Evolutionary conservation across 1,140 invertebrate species (phyloP).

Genomic region (Bombus polaris): DNA sequence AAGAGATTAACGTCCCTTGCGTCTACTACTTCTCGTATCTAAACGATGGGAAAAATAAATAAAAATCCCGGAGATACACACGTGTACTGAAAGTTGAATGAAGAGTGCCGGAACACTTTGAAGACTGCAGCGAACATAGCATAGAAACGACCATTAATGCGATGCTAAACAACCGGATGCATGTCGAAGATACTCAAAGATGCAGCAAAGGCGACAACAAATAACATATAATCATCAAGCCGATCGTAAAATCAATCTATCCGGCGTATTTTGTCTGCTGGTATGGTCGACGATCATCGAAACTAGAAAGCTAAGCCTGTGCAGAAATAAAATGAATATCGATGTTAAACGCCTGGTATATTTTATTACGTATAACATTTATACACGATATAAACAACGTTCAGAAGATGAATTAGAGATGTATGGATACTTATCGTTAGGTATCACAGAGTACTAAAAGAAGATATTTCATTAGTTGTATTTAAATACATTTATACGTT

Average conservation of each 20-base stretch:
- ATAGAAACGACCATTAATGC: slow-evolving; percentile 1
- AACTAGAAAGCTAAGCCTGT: background rate
- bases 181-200: background rate
- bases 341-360: too few species aligned
- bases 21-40: too few species aligned
- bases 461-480: too few species aligned
- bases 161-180: background rate
- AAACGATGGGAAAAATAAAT: background rate
- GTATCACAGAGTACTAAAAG: too few species aligned
- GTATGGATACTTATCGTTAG: background rate
- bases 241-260: background rate
- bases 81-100: background rate
- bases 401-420: background rate
- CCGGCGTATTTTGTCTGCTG: background rate
- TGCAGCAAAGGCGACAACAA: background rate
- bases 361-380: background rate
- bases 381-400: background rate
- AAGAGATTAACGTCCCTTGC: background rate
- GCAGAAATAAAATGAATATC: background rate
- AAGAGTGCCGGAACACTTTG: background rate
- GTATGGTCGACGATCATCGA: background rate
- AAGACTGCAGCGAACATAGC: background rate
- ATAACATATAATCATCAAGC: background rate
- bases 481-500: too few species aligned
- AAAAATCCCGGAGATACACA: background rate